Base-by-base conservation (phyloP, 35 echinoderm and acorn worm species). In the Amphiura filiformis region DNA sequence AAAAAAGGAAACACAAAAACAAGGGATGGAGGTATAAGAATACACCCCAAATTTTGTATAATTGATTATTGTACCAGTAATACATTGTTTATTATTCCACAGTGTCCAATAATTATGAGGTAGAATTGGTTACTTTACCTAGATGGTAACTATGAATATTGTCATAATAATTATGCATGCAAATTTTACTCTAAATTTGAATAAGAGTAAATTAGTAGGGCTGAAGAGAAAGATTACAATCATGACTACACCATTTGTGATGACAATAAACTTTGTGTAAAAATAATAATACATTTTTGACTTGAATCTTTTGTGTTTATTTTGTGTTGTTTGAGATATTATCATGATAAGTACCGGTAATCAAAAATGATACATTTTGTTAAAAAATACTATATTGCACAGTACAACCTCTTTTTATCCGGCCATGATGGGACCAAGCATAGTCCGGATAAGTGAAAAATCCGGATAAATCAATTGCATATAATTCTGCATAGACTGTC, bases 151-250 rank as follows among this genome's bases (percentile, higher is more conserved):
- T 23, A 70, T 70, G 61, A n/a, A 70, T 70, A 70, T 70, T 70
- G 61, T 70, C 61, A 70, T 18, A 70, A 2, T 70, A 70, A 70
- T 70, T n/a, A 70, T 70, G 61, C 61, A 70, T 70, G 61, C 28
- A 11, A 70, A 70, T n/a, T n/a, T 70, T 70, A 70, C 61, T 70
- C 61, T 70, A n/a, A n/a, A n/a, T n/a, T n/a, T n/a, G n/a, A n/a
- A n/a, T 70, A 2, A 26, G 61, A 70, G 61, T 70, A 70, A 47
- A 70, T n/a, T 15, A 70, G 61, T 30, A 70, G 28, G 61, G 61
- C 61, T 70, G 28, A 70, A 13, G 26, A 70, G 26, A n/a, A 70
- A 70, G 4, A 30, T 18, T 26, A 52, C 61, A 70, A 15, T 30
- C 26, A 70, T 70, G 61, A n/a, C n/a, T n/a, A 70, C 61, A 70